phyloP scores from a whole-genome alignment of 2,888 invertebrate species.

The Tetragonisca angustula region DNA sequence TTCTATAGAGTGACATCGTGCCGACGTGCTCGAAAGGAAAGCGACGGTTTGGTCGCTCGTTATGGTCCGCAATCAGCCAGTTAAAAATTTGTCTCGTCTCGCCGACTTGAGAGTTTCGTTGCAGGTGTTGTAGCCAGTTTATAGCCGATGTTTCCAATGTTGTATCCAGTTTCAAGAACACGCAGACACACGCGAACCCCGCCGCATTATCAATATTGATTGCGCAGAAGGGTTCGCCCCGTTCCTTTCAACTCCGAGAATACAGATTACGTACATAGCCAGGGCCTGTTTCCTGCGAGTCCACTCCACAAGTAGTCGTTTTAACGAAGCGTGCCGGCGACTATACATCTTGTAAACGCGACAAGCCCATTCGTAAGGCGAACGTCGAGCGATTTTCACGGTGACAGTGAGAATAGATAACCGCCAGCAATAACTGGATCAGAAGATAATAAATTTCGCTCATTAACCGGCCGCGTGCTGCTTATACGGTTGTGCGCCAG shows the following conservation, averaged over 20 bases:
- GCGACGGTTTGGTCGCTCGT: no score
- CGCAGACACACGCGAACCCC: background rate
- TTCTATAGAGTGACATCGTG: no score
- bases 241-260: background rate
- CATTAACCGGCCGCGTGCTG: background rate
- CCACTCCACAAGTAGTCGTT: slow-evolving; percentile 41
- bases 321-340: background rate
- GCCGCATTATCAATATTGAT: slow-evolving; percentile 16
- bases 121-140: background rate
- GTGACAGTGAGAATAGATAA: slow-evolving; percentile 43
- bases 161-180: background rate
- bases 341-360: slow-evolving; percentile 40
- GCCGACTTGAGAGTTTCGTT: background rate
- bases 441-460: slow-evolving; percentile 39
- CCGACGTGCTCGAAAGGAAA: no score
- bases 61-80: no score
- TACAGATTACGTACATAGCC: slow-evolving; percentile 1
- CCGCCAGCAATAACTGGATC: slow-evolving; percentile 22
- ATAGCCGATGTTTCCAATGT: background rate
- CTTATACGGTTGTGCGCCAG: background rate
- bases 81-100: no score
- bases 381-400: slow-evolving; percentile 27
- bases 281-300: slow-evolving; percentile 6
- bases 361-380: slow-evolving; percentile 45
- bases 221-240: background rate